phyloP scores from a whole-genome alignment of 1,140 invertebrate genomes.

The Zelostemma sp. region DNA sequence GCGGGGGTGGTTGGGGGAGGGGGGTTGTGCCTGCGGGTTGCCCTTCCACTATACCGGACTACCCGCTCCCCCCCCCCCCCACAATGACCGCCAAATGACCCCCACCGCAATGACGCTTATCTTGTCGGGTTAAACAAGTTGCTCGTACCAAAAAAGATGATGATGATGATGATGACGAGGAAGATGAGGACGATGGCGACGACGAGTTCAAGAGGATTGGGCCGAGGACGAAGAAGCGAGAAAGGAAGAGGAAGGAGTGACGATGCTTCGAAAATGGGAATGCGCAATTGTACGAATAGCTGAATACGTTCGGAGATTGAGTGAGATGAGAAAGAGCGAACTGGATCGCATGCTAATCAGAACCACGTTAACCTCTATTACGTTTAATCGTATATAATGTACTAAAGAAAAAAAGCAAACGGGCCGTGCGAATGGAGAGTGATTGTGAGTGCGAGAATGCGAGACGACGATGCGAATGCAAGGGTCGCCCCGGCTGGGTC shows the following conservation, averaged over 20 bases:
- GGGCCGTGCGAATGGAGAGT: constrained; percentile 48
- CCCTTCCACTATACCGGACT: no score
- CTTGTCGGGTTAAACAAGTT: constrained; percentile 71
- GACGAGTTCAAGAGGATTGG: constrained; percentile 1
- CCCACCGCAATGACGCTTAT: constrained; percentile 70
- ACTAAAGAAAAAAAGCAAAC: constrained; percentile 54
- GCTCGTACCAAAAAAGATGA: constrained; percentile 69
- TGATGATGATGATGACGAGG: constrained; percentile 51
- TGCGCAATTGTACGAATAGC: constrained; percentile 54
- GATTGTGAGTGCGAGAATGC: constrained; percentile 33
- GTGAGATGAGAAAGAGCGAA: constrained; percentile 48
- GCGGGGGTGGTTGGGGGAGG: no score
- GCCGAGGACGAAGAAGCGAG: constrained; percentile 1
- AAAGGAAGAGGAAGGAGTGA: constrained; percentile 26
- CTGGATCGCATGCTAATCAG: constrained; percentile 70
- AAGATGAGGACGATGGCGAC: constrained; percentile 37
- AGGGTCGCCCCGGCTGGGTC: constrained; percentile 22
- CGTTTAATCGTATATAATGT: constrained; percentile 69
- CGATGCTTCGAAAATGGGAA: constrained; percentile 47
- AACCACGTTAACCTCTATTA: constrained; percentile 71
- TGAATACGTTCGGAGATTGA: constrained; percentile 18
- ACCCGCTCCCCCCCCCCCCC: constrained; percentile 30
- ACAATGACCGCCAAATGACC: constrained; percentile 57
- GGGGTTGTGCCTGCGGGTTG: no score
- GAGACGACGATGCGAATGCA: constrained; percentile 31